These are phyloP conservation scores for Byasa hedistus DNA, from an alignment of 2,888 invertebrate genomes.

Conservation along the genomic window DNA sequence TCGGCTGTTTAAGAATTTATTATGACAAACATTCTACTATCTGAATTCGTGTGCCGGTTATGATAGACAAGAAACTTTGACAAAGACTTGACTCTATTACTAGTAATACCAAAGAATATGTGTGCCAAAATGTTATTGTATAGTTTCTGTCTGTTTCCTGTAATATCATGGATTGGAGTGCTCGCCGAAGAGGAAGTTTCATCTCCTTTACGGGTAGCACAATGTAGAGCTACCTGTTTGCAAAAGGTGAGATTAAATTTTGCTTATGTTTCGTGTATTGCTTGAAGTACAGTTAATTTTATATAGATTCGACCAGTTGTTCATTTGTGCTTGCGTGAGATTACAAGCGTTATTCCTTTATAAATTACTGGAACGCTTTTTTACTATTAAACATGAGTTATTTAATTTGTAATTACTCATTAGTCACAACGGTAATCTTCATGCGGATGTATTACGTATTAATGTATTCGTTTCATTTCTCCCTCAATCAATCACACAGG, in stretches of 20 bases:
- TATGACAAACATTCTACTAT: constrained; percentile 50
- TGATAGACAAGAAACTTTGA: constrained; percentile 66
- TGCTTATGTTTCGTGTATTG: not conserved
- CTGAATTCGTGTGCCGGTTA: constrained; percentile 65
- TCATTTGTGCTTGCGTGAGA: not conserved
- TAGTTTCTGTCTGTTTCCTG: constrained; percentile 73
- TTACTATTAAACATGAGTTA: not conserved
- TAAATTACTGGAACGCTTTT: not conserved
- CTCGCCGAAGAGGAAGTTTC: constrained; percentile 83
- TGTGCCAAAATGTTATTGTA: constrained; percentile 79
- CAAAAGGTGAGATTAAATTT: constrained; percentile 79
- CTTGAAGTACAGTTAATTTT: not conserved
- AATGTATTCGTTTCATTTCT: constrained; percentile 41
- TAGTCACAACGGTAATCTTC: not conserved
- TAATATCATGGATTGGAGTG: constrained; percentile 75
- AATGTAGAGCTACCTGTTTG: constrained; percentile 85
- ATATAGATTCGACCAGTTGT: not conserved
- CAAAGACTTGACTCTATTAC: constrained; percentile 52
- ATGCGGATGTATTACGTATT: constrained; percentile 2
- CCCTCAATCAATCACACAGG: constrained; percentile 54
- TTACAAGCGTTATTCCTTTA: too few species aligned
- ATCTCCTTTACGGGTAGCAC: constrained; percentile 85
- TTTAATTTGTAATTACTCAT: constrained; percentile 1
- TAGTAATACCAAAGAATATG: constrained; percentile 77
- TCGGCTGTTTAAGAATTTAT: constrained; percentile 58